These are phyloP conservation scores for Hypotaenidia philippensis DNA, from an alignment of 2,797 vertebrate species.

Conservation along the genomic window DNA sequence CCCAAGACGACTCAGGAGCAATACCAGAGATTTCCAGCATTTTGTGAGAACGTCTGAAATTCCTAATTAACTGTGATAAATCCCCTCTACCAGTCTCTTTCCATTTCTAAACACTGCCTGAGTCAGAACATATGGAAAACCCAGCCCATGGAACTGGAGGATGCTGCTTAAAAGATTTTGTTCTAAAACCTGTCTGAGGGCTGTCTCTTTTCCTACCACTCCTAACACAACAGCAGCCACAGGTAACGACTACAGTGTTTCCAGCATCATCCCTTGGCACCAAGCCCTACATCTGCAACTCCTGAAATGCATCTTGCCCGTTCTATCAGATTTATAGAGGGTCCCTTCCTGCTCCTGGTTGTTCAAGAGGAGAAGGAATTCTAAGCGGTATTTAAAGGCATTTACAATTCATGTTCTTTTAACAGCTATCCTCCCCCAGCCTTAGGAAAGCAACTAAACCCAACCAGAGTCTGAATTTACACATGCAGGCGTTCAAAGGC, in stretches of 20 bases:
- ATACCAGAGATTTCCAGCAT: neutral
- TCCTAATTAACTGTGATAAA: constrained; percentile 12
- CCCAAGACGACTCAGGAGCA: neutral
- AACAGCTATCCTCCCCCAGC: neutral
- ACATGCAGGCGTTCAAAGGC: neutral
- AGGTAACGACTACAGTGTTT: neutral
- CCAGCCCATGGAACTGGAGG: neutral
- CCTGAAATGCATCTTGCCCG: neutral
- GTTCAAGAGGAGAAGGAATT: neutral
- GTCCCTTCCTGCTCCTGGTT: neutral
- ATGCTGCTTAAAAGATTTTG: neutral
- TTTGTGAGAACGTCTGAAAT: neutral
- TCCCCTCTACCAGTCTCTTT: neutral
- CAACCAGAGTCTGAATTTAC: neutral
- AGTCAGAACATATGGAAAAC: constrained; percentile 22
- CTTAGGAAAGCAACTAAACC: neutral
- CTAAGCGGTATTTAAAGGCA: neutral
- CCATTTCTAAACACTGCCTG: neutral
- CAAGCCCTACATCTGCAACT: neutral
- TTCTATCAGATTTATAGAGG: neutral
- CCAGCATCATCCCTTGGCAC: neutral
- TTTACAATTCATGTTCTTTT: neutral
- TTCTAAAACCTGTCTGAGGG: neutral
- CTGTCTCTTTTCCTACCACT: neutral
- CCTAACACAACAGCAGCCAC: rapidly evolving